Conservation (phyloP, 2,113 vertebrate genomes). For the Acanthochromis polyacanthus region DNA sequence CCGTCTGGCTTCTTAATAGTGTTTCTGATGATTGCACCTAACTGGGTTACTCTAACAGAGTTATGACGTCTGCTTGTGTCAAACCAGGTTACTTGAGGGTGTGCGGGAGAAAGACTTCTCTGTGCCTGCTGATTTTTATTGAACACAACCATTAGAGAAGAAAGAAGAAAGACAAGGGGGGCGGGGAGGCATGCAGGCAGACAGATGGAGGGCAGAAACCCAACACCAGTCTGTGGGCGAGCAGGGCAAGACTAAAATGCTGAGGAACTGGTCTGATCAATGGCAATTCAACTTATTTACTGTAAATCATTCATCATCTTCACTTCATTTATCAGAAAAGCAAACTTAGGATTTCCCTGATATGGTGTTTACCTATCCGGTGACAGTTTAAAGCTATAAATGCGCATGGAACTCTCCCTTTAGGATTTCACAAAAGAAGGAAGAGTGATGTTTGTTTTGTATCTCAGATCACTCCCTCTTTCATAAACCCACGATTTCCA, state of each 20-base stretch:
- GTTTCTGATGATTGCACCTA: conserved; percentile 29
- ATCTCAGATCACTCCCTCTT: conserved; percentile 62
- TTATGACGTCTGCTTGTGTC: conserved; percentile 22
- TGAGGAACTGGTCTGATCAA: conserved; percentile 17
- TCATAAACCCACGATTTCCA: conserved; percentile 65
- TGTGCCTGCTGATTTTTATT: conserved; percentile 25
- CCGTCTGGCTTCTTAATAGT: background rate
- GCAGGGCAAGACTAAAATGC: background rate
- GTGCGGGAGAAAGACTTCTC: background rate
- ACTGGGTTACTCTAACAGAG: conserved; percentile 48
- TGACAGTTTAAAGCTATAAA: conserved; percentile 28
- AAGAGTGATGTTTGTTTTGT: conserved; percentile 69
- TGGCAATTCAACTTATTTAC: conserved; percentile 20
- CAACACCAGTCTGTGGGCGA: conserved; percentile 48
- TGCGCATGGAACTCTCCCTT: conserved; percentile 21
- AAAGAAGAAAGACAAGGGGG: background rate
- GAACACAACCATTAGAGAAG: conserved; percentile 15
- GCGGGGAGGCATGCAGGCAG: background rate
- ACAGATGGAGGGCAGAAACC: conserved; percentile 70
- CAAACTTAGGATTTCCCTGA: background rate
- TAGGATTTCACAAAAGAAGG: conserved; percentile 63
- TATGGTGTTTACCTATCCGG: background rate
- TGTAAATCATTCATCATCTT: background rate
- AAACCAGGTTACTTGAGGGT: conserved; percentile 14
- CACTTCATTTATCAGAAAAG: background rate